Evolutionary conservation across 2,888 invertebrate species (phyloP), one percentile per base, ranked within the genome.

Genomic region (Autographa pulchrina): DNA sequence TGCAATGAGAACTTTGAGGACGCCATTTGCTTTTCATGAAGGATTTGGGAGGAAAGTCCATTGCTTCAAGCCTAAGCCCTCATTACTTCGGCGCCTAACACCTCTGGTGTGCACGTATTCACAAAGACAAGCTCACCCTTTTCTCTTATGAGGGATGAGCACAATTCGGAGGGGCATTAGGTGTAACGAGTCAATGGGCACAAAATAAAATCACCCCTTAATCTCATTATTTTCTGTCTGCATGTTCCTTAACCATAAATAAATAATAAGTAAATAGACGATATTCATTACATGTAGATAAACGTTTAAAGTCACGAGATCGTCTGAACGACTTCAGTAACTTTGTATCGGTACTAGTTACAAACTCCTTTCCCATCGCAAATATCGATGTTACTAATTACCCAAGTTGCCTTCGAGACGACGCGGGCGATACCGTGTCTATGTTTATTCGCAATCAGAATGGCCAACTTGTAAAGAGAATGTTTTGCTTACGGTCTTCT

Each of bases 71-170:
- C 32, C 32, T 56, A n/a, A 31, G 18, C 62, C 48, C 52, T 67
- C 54, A 35, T 62, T 52, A 52, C 52, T 58, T 52, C 65, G 65
- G 62, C 68, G 68, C 25, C 56, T 52, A 41, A 67, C 32, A 54
- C 64, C 52, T 63, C 58, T 31, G 25, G 8, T 58, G 14, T 25
- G 16, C 32, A 59, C 43, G 32, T 65, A 67, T 76, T 62, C 68
- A 72, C 74, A 70, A 74, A 67, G 31, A 68, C 41, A 63, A 67
- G 35, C 16, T 20, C 58, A 72, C 65, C 72, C 72, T 63, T 70
- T 71, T 77, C 66, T 72, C 75, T 81, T 69, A 64, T n/a, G 31
- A n/a, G n/a, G 72, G 67, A 62, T 65, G 74, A 58, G 59, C 43
- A 61, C 62, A 52, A 78, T 69, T 79, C 60, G 59, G 63, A 79